Conservation (phyloP, 23 tunicate genomes). For the Ciona savignyi region DNA sequence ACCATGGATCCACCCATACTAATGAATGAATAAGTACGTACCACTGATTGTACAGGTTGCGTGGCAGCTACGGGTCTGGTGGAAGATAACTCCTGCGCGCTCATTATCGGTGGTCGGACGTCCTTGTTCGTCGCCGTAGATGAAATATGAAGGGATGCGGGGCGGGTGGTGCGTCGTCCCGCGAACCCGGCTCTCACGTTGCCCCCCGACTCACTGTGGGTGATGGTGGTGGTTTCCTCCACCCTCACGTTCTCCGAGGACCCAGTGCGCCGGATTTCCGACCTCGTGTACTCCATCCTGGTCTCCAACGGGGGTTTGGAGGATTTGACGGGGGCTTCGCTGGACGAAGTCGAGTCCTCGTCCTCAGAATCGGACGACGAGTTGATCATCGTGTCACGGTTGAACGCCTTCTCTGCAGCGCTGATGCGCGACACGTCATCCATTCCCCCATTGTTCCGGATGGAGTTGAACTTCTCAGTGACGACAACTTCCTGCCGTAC, state of each 20-base stretch:
- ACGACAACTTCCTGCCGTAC: background rate
- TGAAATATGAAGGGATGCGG: constrained; percentile 58
- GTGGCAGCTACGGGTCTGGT: constrained; percentile 68
- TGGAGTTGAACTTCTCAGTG: background rate
- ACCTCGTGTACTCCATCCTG: background rate
- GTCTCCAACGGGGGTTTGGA: constrained; percentile 4
- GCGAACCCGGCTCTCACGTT: constrained; percentile 8
- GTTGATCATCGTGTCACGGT: constrained; percentile 9
- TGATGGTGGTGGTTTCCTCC: background rate
- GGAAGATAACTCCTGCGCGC: constrained; percentile 23
- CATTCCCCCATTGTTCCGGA: background rate
- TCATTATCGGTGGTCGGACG: constrained; percentile 11
- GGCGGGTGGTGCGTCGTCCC: constrained; percentile 36
- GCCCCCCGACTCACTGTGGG: constrained; percentile 36
- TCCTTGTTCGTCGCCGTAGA: constrained; percentile 23
- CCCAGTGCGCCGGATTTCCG: background rate
- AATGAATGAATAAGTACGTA: no score
- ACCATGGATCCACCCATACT: no score
- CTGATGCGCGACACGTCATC: background rate
- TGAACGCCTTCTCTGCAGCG: background rate
- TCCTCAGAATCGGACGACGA: constrained; percentile 38
- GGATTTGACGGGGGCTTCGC: constrained; percentile 25
- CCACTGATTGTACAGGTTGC: constrained; percentile 80
- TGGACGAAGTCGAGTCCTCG: constrained; percentile 30
- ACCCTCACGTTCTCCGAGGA: no score